phyloP scores from a whole-genome alignment of 2,797 vertebrate species.

The Leucoraja ocellata region DNA sequence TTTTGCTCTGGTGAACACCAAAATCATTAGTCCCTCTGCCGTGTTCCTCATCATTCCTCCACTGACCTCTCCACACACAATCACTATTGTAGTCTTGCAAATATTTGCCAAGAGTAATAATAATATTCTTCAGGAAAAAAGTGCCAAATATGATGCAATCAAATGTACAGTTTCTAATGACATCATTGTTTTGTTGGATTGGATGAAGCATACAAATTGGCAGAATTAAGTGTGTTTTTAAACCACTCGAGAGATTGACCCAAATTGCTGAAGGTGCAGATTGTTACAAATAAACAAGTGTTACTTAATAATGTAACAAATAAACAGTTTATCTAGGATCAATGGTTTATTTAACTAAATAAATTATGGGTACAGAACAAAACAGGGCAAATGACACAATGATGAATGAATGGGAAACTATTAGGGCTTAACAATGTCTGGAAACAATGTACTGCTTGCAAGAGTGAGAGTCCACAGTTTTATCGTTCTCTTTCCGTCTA shows the following conservation, averaged over 20 bases:
- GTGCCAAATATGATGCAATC: background rate
- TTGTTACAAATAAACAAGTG: too few relatives aligned
- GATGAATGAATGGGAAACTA: background rate
- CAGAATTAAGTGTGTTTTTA: too few relatives aligned
- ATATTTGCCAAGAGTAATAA: background rate
- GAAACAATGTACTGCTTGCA: background rate
- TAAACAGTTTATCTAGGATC: background rate
- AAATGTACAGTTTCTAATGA: background rate
- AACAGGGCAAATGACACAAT: background rate
- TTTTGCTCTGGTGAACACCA: background rate
- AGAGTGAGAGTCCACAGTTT: background rate
- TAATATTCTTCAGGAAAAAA: background rate
- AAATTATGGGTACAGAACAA: background rate
- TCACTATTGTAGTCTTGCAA: background rate
- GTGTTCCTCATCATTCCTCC: background rate
- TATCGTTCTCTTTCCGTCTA: background rate
- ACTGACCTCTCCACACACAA: background rate
- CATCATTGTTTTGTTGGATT: background rate
- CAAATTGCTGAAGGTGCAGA: background rate
- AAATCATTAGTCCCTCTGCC: background rate
- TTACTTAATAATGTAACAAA: background rate
- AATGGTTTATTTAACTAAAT: background rate
- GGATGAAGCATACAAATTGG: background rate
- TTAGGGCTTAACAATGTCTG: background rate
- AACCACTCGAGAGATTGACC: too few relatives aligned